A percentile compares a stretch with the other conserved stretches of the same genome.
Evolutionary conservation across 2,888 invertebrate genomes (phyloP).

Genomic region (Eurytoma adleriae): DNA sequence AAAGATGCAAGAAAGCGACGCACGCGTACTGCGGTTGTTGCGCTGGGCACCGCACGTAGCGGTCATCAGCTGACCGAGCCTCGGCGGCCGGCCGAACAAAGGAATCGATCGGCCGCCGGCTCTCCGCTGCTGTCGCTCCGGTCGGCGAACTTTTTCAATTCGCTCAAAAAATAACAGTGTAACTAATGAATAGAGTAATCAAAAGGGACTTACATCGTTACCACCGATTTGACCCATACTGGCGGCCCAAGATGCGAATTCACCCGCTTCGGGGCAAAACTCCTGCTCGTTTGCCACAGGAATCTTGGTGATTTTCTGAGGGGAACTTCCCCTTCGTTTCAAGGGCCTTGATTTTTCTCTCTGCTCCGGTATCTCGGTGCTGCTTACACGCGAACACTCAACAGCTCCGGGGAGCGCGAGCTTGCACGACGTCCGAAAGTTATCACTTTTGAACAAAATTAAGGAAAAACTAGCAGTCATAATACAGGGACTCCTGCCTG

Average conservation of each 20-base stretch:
- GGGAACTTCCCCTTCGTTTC: neutral
- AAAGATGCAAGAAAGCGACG: no score
- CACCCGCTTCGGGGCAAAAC: slow-evolving; percentile 70
- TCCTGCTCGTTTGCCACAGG: slow-evolving; percentile 71
- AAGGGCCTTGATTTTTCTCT: no score
- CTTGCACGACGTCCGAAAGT: slow-evolving; percentile 66
- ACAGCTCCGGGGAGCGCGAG: slow-evolving; percentile 18
- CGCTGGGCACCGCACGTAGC: neutral
- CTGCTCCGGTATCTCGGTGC: neutral
- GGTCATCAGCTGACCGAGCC: slow-evolving; percentile 14
- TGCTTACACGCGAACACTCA: slow-evolving; percentile 12
- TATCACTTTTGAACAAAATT: slow-evolving; percentile 66
- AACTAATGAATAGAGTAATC: neutral
- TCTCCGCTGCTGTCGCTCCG: neutral
- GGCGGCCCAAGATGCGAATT: slow-evolving; percentile 66
- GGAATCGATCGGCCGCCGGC: slow-evolving; percentile 1
- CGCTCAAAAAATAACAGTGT: neutral
- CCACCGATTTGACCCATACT: slow-evolving; percentile 74
- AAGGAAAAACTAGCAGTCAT: slow-evolving; percentile 67
- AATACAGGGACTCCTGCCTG: slow-evolving; percentile 57
- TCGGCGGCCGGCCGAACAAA: slow-evolving; percentile 12
- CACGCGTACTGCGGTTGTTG: neutral
- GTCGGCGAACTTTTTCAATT: neutral
- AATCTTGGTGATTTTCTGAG: slow-evolving; percentile 66
- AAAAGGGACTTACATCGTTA: slow-evolving; percentile 71